Base-by-base conservation (phyloP, 2,888 invertebrate species). In the Nycteola revayana region DNA sequence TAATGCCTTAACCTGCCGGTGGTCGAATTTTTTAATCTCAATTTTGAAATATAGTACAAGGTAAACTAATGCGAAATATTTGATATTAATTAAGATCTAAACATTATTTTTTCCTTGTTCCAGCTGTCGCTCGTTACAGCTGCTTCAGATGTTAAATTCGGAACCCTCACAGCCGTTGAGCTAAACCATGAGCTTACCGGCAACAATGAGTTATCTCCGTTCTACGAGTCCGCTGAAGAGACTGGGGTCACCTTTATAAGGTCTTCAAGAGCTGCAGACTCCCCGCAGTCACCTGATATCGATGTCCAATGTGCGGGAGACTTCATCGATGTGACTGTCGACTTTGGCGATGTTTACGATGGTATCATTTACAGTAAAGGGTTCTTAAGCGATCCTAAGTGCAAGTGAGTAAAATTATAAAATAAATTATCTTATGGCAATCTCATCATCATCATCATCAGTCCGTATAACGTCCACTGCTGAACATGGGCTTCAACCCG, bases 311-410 rank as follows among this genome's bases (percentile, higher is more conserved):
- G 93, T 56, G 80, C 86, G 1, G 72, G 71, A 0, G 83, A 85
- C 40, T 91, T 80, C 14, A 92, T 93, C 58, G 82, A 90, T 29
- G 92, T 94, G 0, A 90, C 89, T 1, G 88, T 94, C 0, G 91
- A 92, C 27, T 94, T 93, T 61, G 78, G 90, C 5, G 90, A 91
- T 40, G 83, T 91, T 0, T 94, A 91, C 55, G 90, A 92, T 54
- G 94, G 94, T 7, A 88, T 93, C 18, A 91, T 94, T 36, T 94
- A 93, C 83, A 93, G 93, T 65, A 93, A 94, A 65, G 93, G 93
- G 7, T 90, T 90, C 52, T 90, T 91, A 60, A 90, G 88, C 45
- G 92, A 93, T 66, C 90, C 92, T 7, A 91, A 90, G 51, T 94
- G 94, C 91, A 90, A 91, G 93, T 93, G 68, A 89, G 90, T 80